phyloP scores from a whole-genome alignment of 1,140 invertebrate species.

The Potamilus streckersoni region DNA sequence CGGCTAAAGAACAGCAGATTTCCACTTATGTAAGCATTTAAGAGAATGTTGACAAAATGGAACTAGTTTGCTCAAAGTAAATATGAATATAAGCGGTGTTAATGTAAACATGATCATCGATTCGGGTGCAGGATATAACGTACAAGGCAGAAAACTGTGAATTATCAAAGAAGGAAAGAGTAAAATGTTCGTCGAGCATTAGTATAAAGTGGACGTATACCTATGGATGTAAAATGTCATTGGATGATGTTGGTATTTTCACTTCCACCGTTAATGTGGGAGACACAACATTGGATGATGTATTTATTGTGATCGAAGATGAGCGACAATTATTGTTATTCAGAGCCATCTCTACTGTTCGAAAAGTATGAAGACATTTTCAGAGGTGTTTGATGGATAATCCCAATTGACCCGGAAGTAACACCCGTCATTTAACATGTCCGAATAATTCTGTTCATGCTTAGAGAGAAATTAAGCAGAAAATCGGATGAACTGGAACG shows the following conservation, averaged over 20 bases:
- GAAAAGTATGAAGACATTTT: slow-evolving; percentile 27
- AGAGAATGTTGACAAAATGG: not conserved
- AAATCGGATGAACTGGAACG: slow-evolving; percentile 38
- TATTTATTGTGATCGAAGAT: slow-evolving; percentile 12
- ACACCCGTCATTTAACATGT: slow-evolving; percentile 23
- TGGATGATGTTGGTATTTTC: not conserved
- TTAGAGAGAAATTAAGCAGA: slow-evolving; percentile 31
- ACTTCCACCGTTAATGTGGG: not conserved
- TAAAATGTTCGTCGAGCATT: not conserved
- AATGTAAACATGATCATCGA: slow-evolving; percentile 5
- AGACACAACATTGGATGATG: not conserved
- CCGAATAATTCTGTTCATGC: slow-evolving; percentile 30
- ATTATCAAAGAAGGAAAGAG: slow-evolving; percentile 1
- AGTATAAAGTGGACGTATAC: accelerated
- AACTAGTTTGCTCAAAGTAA: not conserved
- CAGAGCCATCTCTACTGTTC: not conserved
- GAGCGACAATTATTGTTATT: slow-evolving; percentile 2
- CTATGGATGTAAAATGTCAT: too few relatives aligned
- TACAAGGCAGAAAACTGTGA: slow-evolving; percentile 14
- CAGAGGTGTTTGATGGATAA: slow-evolving; percentile 27
- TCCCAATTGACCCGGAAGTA: slow-evolving; percentile 34
- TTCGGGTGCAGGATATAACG: slow-evolving; percentile 23
- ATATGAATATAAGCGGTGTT: not conserved
- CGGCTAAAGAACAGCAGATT: not conserved
- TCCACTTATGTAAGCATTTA: too few relatives aligned